Percentiles rank a stretch among this genome's conserved stretches.
These are phyloP conservation scores for Oplegnathus fasciatus DNA, from an alignment of 2,113 vertebrate species.

Conservation along the genomic window DNA sequence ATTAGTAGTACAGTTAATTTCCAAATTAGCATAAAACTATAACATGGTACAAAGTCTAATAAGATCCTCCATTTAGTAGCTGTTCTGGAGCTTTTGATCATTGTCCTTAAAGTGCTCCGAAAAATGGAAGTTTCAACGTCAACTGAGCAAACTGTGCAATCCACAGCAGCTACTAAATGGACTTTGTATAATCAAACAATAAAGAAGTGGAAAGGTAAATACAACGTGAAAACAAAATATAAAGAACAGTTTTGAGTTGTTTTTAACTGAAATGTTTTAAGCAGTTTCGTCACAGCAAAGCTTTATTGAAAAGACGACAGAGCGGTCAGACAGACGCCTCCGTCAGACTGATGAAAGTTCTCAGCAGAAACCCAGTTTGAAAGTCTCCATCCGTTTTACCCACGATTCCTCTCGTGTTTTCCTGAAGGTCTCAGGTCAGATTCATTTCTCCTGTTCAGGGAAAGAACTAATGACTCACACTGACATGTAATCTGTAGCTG, in stretches of 20 bases:
- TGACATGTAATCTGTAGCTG: constrained; percentile 12
- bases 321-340: background rate
- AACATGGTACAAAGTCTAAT: background rate
- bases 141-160: too few species aligned
- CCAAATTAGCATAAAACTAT: background rate
- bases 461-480: constrained; percentile 86
- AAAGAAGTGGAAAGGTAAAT: too few species aligned
- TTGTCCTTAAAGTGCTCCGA: too few species aligned
- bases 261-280: too few species aligned
- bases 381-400: background rate
- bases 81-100: too few species aligned
- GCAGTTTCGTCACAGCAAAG: background rate
- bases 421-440: constrained; percentile 10
- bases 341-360: background rate
- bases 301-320: background rate
- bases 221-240: too few species aligned
- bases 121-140: too few species aligned
- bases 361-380: background rate
- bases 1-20: background rate
- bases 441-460: constrained; percentile 91
- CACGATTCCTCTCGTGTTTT: background rate
- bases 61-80: background rate
- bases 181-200: too few species aligned
- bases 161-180: too few species aligned
- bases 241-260: too few species aligned